Evolutionary conservation across 1,140 invertebrate genomes (phyloP).

Genomic region (Drosophila takahashii): DNA sequence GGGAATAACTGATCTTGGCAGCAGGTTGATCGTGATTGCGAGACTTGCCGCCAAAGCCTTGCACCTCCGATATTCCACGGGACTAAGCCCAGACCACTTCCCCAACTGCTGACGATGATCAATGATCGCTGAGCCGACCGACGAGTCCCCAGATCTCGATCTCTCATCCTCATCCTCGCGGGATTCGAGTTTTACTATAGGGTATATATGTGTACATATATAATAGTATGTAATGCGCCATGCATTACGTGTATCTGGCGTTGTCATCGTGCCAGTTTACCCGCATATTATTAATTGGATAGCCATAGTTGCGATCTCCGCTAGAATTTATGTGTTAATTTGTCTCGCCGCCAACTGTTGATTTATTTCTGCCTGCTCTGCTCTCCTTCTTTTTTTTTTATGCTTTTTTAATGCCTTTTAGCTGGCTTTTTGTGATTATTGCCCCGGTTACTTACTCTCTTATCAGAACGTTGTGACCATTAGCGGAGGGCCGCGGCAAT

Average conservation of each 20-base stretch:
- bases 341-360: conserved; percentile 73
- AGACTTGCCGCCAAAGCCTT: conserved; percentile 63
- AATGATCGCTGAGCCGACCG: conserved; percentile 69
- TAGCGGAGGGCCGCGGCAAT: conserved; percentile 46
- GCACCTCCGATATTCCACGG: conserved; percentile 21
- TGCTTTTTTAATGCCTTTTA: not conserved
- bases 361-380: conserved; percentile 54
- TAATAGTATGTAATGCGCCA: conserved; percentile 61
- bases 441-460: not conserved
- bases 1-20: conserved; percentile 57
- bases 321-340: conserved; percentile 83
- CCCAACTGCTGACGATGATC: conserved; percentile 72
- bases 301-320: conserved; percentile 40
- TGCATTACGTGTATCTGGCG: conserved; percentile 77
- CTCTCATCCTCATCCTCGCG: conserved; percentile 14
- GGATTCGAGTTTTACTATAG: conserved; percentile 6
- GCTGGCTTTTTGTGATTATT: conserved; percentile 35
- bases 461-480: conserved; percentile 40
- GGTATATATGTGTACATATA: not conserved
- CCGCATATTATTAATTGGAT: conserved; percentile 82
- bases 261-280: conserved; percentile 78
- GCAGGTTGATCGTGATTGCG: conserved; percentile 63
- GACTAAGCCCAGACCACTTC: conserved; percentile 17
- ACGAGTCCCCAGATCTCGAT: conserved; percentile 63
- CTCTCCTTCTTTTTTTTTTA: not conserved